Evolutionary conservation across 2,113 vertebrate species (phyloP).

Genomic region (Xenopus borealis): DNA sequence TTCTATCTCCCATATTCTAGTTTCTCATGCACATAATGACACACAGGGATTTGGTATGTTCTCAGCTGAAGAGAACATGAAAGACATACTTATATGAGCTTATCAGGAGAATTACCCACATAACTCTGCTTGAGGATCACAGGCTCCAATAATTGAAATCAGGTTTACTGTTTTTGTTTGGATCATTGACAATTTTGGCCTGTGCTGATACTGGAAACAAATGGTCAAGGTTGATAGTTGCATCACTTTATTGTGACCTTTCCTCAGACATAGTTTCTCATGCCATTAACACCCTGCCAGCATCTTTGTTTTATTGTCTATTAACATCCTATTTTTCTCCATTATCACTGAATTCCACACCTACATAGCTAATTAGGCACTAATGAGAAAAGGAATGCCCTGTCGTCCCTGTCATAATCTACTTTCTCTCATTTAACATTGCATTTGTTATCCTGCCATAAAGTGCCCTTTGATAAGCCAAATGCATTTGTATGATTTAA

Average conservation of each 20-base stretch:
- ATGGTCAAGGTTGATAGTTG: conserved; percentile 12
- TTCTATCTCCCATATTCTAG: conserved; percentile 17
- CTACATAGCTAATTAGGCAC: conserved; percentile 40
- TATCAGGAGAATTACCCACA: conserved; percentile 24
- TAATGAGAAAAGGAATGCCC: conserved; percentile 35
- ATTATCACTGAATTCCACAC: conserved; percentile 25
- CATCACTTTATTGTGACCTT: conserved; percentile 14
- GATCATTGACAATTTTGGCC: neutral
- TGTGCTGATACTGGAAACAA: neutral
- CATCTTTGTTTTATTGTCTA: conserved; percentile 21
- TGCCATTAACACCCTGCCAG: conserved; percentile 18
- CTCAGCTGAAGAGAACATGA: conserved; percentile 28
- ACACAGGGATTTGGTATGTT: conserved; percentile 12
- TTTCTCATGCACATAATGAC: conserved; percentile 30
- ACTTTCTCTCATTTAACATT: conserved; percentile 34
- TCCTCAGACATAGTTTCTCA: neutral
- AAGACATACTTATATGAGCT: conserved; percentile 29
- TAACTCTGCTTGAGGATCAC: conserved; percentile 14
- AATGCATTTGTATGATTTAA: conserved; percentile 32
- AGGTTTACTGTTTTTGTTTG: conserved; percentile 4
- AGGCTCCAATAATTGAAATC: conserved; percentile 31
- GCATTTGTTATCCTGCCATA: conserved; percentile 25
- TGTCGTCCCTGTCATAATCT: conserved; percentile 25
- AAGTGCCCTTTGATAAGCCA: conserved; percentile 14
- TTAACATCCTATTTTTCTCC: conserved; percentile 23